Evolutionary conservation across 1,140 invertebrate species (phyloP).

Genomic region (Ladona fulva): DNA sequence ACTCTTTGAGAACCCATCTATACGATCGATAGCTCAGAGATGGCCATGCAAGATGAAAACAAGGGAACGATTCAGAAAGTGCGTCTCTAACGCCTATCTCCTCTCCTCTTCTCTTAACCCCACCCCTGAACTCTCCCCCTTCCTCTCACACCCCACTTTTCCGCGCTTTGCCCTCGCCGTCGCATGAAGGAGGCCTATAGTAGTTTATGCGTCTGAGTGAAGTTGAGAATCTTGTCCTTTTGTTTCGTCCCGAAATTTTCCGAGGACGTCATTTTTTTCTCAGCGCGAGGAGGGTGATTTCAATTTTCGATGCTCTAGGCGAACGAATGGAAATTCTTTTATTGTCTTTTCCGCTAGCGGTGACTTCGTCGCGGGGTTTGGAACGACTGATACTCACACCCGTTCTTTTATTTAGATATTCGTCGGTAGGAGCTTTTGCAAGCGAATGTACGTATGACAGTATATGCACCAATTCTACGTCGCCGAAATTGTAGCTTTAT

Average conservation of each 20-base stretch:
- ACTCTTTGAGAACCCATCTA: background rate
- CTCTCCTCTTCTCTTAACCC: background rate
- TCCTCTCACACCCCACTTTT: background rate
- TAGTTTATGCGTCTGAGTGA: background rate
- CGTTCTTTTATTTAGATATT: too few relatives aligned
- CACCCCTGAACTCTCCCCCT: background rate
- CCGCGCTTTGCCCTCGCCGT: background rate
- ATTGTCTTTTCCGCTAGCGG: too few relatives aligned
- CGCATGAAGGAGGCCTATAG: background rate
- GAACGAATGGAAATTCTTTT: too few relatives aligned
- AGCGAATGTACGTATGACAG: too few relatives aligned
- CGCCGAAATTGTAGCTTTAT: too few relatives aligned
- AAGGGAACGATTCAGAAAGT: conserved; percentile 4
- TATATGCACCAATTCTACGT: too few relatives aligned
- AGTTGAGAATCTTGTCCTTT: background rate
- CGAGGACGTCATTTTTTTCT: background rate
- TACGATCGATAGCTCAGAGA: conserved; percentile 1
- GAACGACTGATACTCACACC: too few relatives aligned
- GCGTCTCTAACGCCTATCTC: background rate
- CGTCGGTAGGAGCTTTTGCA: too few relatives aligned
- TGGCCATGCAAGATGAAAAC: conserved; percentile 8
- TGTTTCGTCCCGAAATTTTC: background rate
- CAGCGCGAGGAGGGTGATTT: background rate
- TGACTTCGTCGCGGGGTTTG: too few relatives aligned
- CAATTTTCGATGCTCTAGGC: background rate